These are phyloP conservation scores for Gymnodraco acuticeps DNA, from an alignment of 2,797 vertebrate genomes.

Conservation along the genomic window DNA sequence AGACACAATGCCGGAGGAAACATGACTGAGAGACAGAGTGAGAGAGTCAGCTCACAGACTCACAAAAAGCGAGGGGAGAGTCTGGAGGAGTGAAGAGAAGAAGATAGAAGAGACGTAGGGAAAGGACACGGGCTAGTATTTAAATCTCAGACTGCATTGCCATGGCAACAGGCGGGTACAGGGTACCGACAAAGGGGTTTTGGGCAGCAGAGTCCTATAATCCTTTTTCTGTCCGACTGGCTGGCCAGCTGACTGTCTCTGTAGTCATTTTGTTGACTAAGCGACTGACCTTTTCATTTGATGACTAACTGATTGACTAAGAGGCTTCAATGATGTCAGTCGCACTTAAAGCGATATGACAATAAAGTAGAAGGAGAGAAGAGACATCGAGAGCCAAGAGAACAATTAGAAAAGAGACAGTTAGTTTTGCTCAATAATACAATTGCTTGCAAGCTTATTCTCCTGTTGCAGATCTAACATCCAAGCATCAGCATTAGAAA, in stretches of 20 bases:
- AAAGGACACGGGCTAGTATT: constrained; percentile 70
- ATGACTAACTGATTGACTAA: constrained; percentile 74
- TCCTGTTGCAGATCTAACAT: constrained; percentile 32
- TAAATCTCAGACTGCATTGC: constrained; percentile 68
- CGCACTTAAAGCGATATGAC: constrained; percentile 51
- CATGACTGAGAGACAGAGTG: constrained; percentile 59
- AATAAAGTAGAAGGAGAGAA: constrained; percentile 35
- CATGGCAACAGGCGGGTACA: constrained; percentile 78
- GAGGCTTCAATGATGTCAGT: constrained; percentile 65
- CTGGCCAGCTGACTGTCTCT: constrained; percentile 57
- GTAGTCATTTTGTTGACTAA: constrained; percentile 67
- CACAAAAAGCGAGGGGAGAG: constrained; percentile 59
- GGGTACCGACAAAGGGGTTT: constrained; percentile 59
- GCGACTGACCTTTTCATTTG: constrained; percentile 69
- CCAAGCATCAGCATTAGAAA: constrained; percentile 25
- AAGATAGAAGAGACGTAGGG: constrained; percentile 67
- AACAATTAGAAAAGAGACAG: constrained; percentile 29
- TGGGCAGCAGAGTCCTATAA: constrained; percentile 49
- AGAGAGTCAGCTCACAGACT: constrained; percentile 47
- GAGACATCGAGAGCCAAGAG: constrained; percentile 9
- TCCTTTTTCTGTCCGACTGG: constrained; percentile 59
- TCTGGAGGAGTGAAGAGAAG: constrained; percentile 61
- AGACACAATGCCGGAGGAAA: constrained; percentile 55
- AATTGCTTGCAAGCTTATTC: constrained; percentile 19
- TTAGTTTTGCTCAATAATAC: constrained; percentile 34